phyloP scores from a whole-genome alignment of 2,888 invertebrate species.

The Sisyra nigra region DNA sequence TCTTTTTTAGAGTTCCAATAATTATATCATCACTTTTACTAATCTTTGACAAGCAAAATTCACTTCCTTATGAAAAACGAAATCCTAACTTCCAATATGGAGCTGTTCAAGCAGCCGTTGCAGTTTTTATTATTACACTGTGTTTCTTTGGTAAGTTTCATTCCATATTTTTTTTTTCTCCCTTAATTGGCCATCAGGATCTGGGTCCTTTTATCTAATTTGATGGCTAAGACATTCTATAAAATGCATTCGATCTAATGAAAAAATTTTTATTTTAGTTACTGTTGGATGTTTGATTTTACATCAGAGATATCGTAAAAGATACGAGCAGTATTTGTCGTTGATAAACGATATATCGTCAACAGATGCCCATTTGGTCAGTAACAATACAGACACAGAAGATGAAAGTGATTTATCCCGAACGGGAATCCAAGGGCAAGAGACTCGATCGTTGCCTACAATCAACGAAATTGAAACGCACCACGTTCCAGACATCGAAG shows the following conservation, averaged over 20 bases:
- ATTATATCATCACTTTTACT: conserved; percentile 50
- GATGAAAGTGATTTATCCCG: conserved; percentile 4
- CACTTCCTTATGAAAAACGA: conserved; percentile 37
- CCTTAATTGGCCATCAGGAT: too few relatives aligned
- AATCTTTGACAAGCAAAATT: conserved; percentile 30
- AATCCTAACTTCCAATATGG: conserved; percentile 67
- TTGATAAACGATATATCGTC: conserved; percentile 7
- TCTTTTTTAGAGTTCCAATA: conserved; percentile 41
- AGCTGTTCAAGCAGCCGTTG: conserved; percentile 57
- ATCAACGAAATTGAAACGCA: conserved; percentile 33
- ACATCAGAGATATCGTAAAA: conserved; percentile 62
- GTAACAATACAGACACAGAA: conserved; percentile 8
- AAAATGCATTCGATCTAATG: too few relatives aligned
- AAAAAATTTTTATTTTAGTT: conserved; percentile 40
- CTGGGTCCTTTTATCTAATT: too few relatives aligned
- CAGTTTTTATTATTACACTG: conserved; percentile 58
- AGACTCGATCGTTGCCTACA: conserved; percentile 16
- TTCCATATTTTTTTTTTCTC: too few relatives aligned
- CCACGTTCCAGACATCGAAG: conserved; percentile 48
- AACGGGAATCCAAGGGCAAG: neutral
- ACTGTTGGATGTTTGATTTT: conserved; percentile 68
- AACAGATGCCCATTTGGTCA: conserved; percentile 3
- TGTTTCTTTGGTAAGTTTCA: conserved; percentile 54
- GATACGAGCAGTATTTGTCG: conserved; percentile 43
- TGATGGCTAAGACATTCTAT: too few relatives aligned